Evolutionary conservation across 1,140 invertebrate genomes (phyloP).

Genomic region (Latrodectus geometricus): DNA sequence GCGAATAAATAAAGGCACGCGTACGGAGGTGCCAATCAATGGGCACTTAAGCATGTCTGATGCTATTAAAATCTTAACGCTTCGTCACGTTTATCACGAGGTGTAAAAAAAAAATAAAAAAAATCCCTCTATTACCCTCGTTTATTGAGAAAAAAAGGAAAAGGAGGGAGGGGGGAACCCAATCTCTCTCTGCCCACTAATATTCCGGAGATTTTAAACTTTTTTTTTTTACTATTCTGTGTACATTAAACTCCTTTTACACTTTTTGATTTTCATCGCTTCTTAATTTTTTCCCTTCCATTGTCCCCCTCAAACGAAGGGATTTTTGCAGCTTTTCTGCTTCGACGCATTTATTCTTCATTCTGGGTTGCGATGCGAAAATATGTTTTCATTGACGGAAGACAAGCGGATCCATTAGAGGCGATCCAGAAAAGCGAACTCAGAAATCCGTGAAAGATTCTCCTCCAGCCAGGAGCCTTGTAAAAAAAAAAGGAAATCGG

Average conservation of each 20-base stretch:
- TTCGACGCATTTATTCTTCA: slow-evolving; percentile 38
- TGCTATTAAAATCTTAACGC: slow-evolving; percentile 61
- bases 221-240: slow-evolving; percentile 28
- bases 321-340: slow-evolving; percentile 44
- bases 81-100: slow-evolving; percentile 35
- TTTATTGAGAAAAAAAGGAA: slow-evolving; percentile 31
- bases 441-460: slow-evolving; percentile 27
- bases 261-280: slow-evolving; percentile 60
- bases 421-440: slow-evolving; percentile 12
- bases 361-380: slow-evolving; percentile 33
- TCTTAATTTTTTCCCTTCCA: slow-evolving; percentile 49
- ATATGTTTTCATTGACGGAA: slow-evolving; percentile 57
- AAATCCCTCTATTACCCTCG: slow-evolving; percentile 8
- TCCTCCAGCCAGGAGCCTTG: background rate
- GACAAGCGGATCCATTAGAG: slow-evolving; percentile 58
- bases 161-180: slow-evolving; percentile 5
- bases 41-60: slow-evolving; percentile 55
- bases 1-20: slow-evolving; percentile 43
- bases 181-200: slow-evolving; percentile 29
- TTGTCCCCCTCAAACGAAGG: slow-evolving; percentile 18
- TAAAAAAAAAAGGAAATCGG: background rate
- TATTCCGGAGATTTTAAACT: slow-evolving; percentile 16
- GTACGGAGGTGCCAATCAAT: slow-evolving; percentile 42
- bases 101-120: slow-evolving; percentile 6
- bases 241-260: slow-evolving; percentile 49